Evolutionary conservation across 2,888 invertebrate species (phyloP).

Genomic region (Aphidius colemani): DNA sequence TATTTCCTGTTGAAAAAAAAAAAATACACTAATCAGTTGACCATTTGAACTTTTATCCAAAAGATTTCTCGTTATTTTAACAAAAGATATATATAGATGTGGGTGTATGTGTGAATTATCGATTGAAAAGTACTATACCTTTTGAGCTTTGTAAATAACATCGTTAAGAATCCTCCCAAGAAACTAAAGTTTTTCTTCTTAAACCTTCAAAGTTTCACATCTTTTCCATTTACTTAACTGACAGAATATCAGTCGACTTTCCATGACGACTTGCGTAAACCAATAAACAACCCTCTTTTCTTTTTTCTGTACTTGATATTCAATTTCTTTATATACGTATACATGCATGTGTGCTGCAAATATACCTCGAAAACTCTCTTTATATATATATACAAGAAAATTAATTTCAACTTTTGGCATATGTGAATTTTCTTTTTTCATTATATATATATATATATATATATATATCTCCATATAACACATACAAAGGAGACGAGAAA

Average conservation of each 20-base stretch:
- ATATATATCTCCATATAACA: no score
- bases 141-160: neutral
- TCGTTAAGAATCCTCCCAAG: constrained; percentile 7
- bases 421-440: no score
- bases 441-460: neutral
- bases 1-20: no score
- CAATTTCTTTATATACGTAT: no score
- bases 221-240: constrained; percentile 12
- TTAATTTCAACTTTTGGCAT: no score
- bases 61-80: constrained; percentile 21
- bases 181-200: constrained; percentile 8
- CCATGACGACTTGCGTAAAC: constrained; percentile 6
- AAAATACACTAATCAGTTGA: constrained; percentile 10
- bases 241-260: constrained; percentile 8
- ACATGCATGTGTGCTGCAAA: no score
- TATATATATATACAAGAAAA: no score
- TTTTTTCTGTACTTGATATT: neutral
- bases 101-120: no score
- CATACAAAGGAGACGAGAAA: no score
- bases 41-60: neutral
- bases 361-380: no score
- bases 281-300: neutral
- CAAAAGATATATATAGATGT: no score
- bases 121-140: no score
- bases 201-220: constrained; percentile 2